Base-by-base conservation (phyloP, 2,888 invertebrate genomes). In the Drosophila tripunctata region DNA sequence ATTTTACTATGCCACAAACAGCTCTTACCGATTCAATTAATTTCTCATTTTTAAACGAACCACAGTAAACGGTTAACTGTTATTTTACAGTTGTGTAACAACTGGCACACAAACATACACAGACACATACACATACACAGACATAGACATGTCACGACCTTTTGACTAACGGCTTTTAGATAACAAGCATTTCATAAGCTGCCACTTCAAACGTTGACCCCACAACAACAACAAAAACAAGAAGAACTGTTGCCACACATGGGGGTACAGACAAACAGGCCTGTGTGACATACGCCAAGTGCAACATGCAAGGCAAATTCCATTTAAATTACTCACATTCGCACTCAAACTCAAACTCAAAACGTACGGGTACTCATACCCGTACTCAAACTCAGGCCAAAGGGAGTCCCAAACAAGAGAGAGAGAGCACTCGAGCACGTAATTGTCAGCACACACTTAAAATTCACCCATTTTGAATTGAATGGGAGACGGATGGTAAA, bases 281-380 rank as follows among this genome's bases (percentile, higher is more conserved):
- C 35, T 24, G 8, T 47, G 31, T 12, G 43, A 22, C 24, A 38
- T 7, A 19, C 3, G 40, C 22, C 10, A 12, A 19, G 19, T 36
- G 36, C 36, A 36, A 50, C 36, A 50, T 50, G 48, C 48, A 36
- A 12, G 36, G 55, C 56, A 70, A 81, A 56, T 55, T 66, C 52
- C 55, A 84, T 82, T 85, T 60, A 66, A 84, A 87, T 69, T 66
- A 64, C 67, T 40, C 51, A 14, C 51, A 40, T 10, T 38, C 19
- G 10, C 17, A 51, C 8, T 14, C 8, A 19, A 12, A 21, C 17
- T 8, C 17, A 30, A 14, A 6, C 15, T 14, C 15, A 43, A 10
- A 10, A 19, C 8, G 8, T 3, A 8, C 3, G 19, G 4, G 4
- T 4, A 21, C 17, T 14, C 17, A 17, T 7, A 6, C 10, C 3